Conservation (phyloP, 1,140 invertebrate genomes). For the Drosophila melanica region DNA sequence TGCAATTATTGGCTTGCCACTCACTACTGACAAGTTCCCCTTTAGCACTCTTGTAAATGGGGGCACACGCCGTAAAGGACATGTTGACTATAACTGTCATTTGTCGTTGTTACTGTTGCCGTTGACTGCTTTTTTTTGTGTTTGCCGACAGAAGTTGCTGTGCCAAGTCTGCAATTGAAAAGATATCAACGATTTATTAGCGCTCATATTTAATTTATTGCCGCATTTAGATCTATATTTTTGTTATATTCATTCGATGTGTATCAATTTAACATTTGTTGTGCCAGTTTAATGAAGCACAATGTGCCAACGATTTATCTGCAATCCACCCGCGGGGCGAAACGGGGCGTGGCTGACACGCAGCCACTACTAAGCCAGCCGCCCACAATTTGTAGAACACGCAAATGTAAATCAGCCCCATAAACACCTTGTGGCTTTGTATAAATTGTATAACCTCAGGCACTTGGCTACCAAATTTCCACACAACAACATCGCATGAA, state of each 20-base stretch:
- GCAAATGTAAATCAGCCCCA: constrained; percentile 66
- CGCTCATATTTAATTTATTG: constrained; percentile 54
- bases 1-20: constrained; percentile 48
- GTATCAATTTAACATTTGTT: constrained; percentile 72
- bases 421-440: constrained; percentile 69
- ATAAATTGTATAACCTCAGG: constrained; percentile 56
- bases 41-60: constrained; percentile 25
- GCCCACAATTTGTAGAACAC: constrained; percentile 53
- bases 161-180: constrained; percentile 73
- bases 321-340: constrained; percentile 11
- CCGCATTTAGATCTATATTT: constrained; percentile 41
- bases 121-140: constrained; percentile 32
- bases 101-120: constrained; percentile 25
- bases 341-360: too few species aligned
- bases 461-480: constrained; percentile 38
- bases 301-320: constrained; percentile 59
- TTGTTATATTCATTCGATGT: constrained; percentile 61
- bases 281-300: constrained; percentile 65
- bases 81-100: constrained; percentile 36
- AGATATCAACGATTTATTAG: constrained; percentile 59
- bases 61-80: constrained; percentile 26
- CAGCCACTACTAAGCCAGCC: not conserved
- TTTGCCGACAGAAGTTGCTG: constrained; percentile 46
- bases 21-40: constrained; percentile 18
- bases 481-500: constrained; percentile 20